Evolutionary conservation across 2,797 vertebrate species (phyloP).

Genomic region (Myoxocephalus aenaeus): DNA sequence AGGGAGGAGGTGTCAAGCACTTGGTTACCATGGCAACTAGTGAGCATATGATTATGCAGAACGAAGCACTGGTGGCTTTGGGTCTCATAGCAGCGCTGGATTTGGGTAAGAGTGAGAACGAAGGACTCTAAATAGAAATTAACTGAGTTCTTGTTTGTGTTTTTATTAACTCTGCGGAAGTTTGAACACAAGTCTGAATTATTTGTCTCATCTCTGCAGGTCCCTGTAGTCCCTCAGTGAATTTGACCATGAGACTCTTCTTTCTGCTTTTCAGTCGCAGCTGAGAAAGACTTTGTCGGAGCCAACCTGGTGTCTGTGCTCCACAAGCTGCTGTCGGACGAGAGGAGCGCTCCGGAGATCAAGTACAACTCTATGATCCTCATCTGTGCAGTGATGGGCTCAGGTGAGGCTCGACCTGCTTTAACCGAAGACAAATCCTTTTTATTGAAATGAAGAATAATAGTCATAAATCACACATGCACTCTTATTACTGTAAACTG

Average conservation of each 20-base stretch:
- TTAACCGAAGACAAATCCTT: neutral
- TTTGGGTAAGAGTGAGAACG: slow-evolving; percentile 86
- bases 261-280: slow-evolving; percentile 82
- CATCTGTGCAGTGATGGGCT: slow-evolving; percentile 95
- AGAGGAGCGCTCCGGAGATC: slow-evolving; percentile 96
- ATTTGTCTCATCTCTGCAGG: neutral
- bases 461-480: too few species aligned
- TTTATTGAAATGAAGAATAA: neutral
- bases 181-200: neutral
- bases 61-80: slow-evolving; percentile 96
- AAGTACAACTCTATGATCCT: slow-evolving; percentile 99
- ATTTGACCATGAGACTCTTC: neutral
- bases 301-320: slow-evolving; percentile 93
- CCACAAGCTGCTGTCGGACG: slow-evolving; percentile 95
- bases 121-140: neutral
- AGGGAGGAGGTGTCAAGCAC: slow-evolving; percentile 95
- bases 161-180: neutral
- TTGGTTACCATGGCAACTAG: slow-evolving; percentile 98
- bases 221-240: neutral
- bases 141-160: too few species aligned
- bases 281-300: slow-evolving; percentile 95
- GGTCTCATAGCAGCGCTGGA: slow-evolving; percentile 95
- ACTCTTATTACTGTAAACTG: too few species aligned
- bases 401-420: slow-evolving; percentile 82
- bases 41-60: slow-evolving; percentile 99